Base-by-base conservation (phyloP, 2,888 invertebrate species). In the Fragum fragum region DNA sequence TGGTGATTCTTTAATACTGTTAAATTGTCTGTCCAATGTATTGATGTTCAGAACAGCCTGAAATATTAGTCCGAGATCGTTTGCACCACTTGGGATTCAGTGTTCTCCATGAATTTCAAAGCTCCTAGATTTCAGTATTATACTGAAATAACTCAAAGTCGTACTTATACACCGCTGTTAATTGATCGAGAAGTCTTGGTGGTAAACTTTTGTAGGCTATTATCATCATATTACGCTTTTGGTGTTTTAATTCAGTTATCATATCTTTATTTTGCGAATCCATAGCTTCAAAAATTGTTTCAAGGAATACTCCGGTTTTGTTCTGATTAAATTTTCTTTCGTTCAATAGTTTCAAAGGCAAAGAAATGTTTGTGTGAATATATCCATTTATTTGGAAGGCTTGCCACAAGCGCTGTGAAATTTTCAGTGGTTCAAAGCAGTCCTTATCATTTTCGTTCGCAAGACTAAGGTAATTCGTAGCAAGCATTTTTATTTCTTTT, bases 71-170 rank as follows among this genome's bases (percentile, higher is more conserved):
- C n/a, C n/a, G n/a, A n/a, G n/a, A n/a, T n/a, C n/a, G n/a, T n/a
- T n/a, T n/a, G n/a, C n/a, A n/a, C n/a, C n/a, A n/a, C n/a, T n/a
- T n/a, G n/a, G n/a, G n/a, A n/a, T n/a, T n/a, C n/a, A n/a, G n/a
- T n/a, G n/a, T n/a, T n/a, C n/a, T n/a, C n/a, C n/a, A n/a, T n/a
- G n/a, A n/a, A n/a, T n/a, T n/a, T n/a, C n/a, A n/a, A n/a, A n/a
- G n/a, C 32, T 36, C 9, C 32, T 47, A 47, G 2, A 47, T 14
- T 9, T 47, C 47, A 3, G 16, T 32, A 18, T 83, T 74, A 52
- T 87, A 87, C 23, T 73, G 79, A 68, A 88, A 88, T 42, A 88
- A 59, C 47, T 85, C 79, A 73, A 88, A 88, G 42, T 88, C 88
- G 53, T 80, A 76, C 39, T 79, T 63, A 59, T 78, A 88, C 2